phyloP scores from a whole-genome alignment of 2,797 vertebrate species.

The Melopsittacus undulatus region DNA sequence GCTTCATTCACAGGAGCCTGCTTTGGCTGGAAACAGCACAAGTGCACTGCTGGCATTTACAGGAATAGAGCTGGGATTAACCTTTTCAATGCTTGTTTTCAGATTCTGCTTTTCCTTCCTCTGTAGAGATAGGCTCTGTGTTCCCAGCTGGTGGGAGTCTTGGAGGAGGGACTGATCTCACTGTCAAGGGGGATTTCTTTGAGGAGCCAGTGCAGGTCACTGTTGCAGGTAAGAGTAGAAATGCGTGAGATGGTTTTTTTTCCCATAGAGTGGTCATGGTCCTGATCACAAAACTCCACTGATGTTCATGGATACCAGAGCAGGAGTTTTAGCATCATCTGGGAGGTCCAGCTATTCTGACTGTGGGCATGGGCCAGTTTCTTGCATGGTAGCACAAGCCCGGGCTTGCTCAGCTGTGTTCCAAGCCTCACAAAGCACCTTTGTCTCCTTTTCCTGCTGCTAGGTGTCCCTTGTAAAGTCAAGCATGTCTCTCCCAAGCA shows the following conservation, averaged over 20 bases:
- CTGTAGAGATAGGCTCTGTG: slow-evolving; percentile 71
- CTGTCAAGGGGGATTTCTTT: slow-evolving; percentile 74
- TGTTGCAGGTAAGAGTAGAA: slow-evolving; percentile 67
- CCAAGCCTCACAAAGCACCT: background rate
- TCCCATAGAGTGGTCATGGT: accelerated
- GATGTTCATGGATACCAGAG: accelerated
- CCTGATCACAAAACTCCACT: background rate
- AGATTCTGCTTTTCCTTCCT: background rate
- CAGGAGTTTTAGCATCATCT: background rate
- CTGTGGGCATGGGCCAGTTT: background rate
- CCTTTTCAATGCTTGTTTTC: background rate
- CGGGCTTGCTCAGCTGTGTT: background rate
- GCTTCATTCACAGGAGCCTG: background rate
- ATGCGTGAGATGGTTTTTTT: background rate
- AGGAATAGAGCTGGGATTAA: background rate
- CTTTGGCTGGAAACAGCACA: background rate
- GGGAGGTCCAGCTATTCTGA: background rate
- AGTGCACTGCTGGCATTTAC: background rate
- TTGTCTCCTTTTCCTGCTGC: background rate
- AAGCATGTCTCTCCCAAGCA: slow-evolving; percentile 53
- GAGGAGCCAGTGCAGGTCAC: slow-evolving; percentile 62
- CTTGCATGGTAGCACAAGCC: background rate
- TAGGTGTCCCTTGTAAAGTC: slow-evolving; percentile 71
- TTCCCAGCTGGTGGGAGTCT: slow-evolving; percentile 72
- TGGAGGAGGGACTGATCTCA: slow-evolving; percentile 72